Evolutionary conservation across 1,140 invertebrate genomes (phyloP), one percentile per base, ranked within the genome.

Genomic region (Berghia stephanieae): DNA sequence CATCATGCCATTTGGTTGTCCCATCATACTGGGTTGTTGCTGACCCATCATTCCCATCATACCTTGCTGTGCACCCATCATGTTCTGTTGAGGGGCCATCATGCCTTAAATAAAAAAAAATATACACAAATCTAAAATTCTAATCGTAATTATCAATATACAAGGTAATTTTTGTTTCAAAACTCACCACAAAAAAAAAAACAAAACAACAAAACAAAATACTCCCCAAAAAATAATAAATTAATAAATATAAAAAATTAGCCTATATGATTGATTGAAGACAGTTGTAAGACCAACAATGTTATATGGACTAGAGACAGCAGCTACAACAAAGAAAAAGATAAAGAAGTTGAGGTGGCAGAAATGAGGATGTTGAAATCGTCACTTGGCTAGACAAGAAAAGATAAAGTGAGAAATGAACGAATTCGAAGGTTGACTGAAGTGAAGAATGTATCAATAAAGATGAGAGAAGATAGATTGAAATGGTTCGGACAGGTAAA

Each of bases 21-120:
- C 78, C 77, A 79, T 78, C 75, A 77, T 77, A 40, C 72, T 13
- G 46, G n/a, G n/a, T 13, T 13, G n/a, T n/a, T 49, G 46, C 13
- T n/a, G n/a, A 49, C n/a, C 46, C 43, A 66, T 74, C 74, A 81
- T 77, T 34, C 79, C 79, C 73, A 81, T 78, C 79, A 81, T 78
- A 40, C 78, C 80, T 75, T 60, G 21, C 57, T 69, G 76, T 46
- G 70, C 68, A 43, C 70, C 77, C 55, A 77, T 79, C 76, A 78
- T 78, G 71, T 73, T 73, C 42, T 78, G 79, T 69, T 78, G 69
- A 13, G 78, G 69, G 52, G 69, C 67, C 49, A 77, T 70, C 67
- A 67, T 79, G 21, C 77, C 77, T 13, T 66, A 24, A 57, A 66
- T 52, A 16, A 67, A 52, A 16, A 5, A 34, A 10, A 36, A 60